Percentiles rank a stretch among this genome's conserved stretches.
Evolutionary conservation across 2,113 vertebrate genomes (phyloP).

Genomic region (Monopterus albus): DNA sequence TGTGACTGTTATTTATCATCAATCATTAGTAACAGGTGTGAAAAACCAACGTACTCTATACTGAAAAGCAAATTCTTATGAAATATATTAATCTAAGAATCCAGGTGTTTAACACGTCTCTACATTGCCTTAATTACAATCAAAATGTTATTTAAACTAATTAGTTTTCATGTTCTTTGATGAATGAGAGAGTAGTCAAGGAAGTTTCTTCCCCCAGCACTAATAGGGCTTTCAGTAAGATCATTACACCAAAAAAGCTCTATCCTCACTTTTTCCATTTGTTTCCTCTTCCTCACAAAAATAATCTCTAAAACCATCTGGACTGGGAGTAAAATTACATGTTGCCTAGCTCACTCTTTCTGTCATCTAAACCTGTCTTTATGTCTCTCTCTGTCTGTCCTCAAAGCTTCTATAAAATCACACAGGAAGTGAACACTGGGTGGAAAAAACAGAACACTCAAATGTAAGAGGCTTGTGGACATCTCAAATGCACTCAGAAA

Average conservation of each 20-base stretch:
- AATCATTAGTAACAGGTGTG: constrained; percentile 28
- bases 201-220: constrained; percentile 32
- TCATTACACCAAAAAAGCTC: constrained; percentile 57
- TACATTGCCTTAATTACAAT: constrained; percentile 22
- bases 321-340: constrained; percentile 60
- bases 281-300: constrained; percentile 51
- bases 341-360: constrained; percentile 52
- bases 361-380: constrained; percentile 59
- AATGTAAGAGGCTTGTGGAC: constrained; percentile 71
- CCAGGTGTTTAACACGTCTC: constrained; percentile 45
- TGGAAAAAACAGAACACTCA: constrained; percentile 66
- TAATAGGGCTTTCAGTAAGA: constrained; percentile 68
- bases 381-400: constrained; percentile 47
- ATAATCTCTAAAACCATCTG: constrained; percentile 67
- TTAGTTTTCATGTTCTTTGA: constrained; percentile 46
- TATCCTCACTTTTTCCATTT: constrained; percentile 43
- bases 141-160: constrained; percentile 43
- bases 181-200: constrained; percentile 25
- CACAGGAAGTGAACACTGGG: constrained; percentile 58
- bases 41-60: constrained; percentile 8
- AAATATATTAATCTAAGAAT: constrained; percentile 22
- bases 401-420: constrained; percentile 54
- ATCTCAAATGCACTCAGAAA: constrained; percentile 78
- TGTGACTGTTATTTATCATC: constrained; percentile 4
- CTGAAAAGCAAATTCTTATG: constrained; percentile 16